Evolutionary conservation across 1,140 invertebrate genomes (phyloP).

Genomic region (Leptinotarsa texana): DNA sequence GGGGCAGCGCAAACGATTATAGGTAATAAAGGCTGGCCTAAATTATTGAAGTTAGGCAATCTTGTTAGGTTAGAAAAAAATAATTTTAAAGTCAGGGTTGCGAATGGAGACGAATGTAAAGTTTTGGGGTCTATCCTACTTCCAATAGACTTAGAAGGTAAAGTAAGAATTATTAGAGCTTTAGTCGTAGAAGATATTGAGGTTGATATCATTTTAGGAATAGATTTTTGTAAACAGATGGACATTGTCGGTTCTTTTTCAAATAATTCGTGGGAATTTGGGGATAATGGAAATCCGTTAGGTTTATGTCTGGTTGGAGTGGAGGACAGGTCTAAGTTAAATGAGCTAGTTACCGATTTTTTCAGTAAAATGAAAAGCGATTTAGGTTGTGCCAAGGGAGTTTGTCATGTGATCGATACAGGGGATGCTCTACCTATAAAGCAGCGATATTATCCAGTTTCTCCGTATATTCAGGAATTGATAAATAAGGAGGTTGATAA

Average conservation of each 20-base stretch:
- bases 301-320: background rate
- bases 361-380: slow-evolving; percentile 7
- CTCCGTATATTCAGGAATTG: slow-evolving; percentile 37
- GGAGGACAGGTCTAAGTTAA: background rate
- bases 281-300: background rate
- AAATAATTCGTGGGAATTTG: slow-evolving; percentile 20
- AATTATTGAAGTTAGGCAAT: background rate
- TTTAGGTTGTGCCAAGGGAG: slow-evolving; percentile 15
- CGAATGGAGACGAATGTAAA: background rate
- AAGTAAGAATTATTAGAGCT: slow-evolving; percentile 9
- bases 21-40: background rate
- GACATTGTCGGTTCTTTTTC: slow-evolving; percentile 10
- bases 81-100: slow-evolving; percentile 1
- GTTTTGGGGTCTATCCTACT: slow-evolving; percentile 7
- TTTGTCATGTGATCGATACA: slow-evolving; percentile 21
- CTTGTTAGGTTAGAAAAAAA: background rate
- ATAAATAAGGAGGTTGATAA: slow-evolving; percentile 30
- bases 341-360: slow-evolving; percentile 4
- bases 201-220: slow-evolving; percentile 24
- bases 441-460: slow-evolving; percentile 40
- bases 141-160: slow-evolving; percentile 13
- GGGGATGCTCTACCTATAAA: slow-evolving; percentile 36
- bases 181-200: slow-evolving; percentile 23
- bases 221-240: slow-evolving; percentile 29
- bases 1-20: slow-evolving; percentile 23